phyloP scores from a whole-genome alignment of 2,113 vertebrate species.

The Trichechus manatus region DNA sequence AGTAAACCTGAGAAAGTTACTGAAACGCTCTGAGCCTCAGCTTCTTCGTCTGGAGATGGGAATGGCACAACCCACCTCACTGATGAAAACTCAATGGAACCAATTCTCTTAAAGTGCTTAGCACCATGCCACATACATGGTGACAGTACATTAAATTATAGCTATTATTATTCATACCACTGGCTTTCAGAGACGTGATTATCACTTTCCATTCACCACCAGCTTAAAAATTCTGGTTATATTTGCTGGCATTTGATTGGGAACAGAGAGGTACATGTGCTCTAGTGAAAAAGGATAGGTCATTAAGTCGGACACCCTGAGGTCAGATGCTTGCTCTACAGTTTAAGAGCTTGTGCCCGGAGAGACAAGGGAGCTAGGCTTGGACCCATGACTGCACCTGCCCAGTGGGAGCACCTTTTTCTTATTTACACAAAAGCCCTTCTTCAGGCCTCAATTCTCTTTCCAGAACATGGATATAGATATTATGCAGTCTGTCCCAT shows the following conservation, averaged over 20 bases:
- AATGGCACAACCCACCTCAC: not conserved
- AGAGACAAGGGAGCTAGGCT: not conserved
- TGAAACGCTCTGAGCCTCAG: not conserved
- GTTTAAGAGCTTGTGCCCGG: not conserved
- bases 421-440: not conserved
- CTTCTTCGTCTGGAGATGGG: not conserved
- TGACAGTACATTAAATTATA: not conserved
- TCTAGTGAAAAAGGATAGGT: not conserved
- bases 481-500: not conserved
- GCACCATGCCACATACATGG: not conserved
- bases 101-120: not conserved
- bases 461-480: not conserved
- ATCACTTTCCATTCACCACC: not conserved
- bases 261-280: not conserved
- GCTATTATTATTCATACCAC: not conserved
- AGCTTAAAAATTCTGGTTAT: not conserved
- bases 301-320: not conserved
- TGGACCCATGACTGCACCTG: too few species aligned
- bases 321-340: not conserved
- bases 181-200: not conserved
- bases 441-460: not conserved
- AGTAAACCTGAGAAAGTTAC: not conserved
- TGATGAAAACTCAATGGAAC: not conserved
- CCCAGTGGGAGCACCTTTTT: rapidly evolving
- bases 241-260: not conserved